Base-by-base conservation (phyloP, 2,113 vertebrate genomes). In the Ellobius talpinus region DNA sequence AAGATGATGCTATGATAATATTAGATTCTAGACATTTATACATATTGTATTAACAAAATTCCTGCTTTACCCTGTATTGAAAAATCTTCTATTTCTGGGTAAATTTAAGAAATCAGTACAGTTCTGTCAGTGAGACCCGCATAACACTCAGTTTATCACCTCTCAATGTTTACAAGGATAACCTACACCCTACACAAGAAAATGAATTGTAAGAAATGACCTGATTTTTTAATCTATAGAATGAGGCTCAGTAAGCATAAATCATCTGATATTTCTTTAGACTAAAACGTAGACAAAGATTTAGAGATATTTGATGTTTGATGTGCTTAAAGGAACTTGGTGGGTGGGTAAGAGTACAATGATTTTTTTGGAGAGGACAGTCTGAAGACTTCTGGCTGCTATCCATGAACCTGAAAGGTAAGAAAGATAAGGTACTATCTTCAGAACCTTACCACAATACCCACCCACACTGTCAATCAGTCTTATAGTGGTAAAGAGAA, bases 231-330 rank as follows among this genome's bases (percentile, higher is more conserved):
- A 82, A 72, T 31, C 2, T 21, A 58, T 11, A 84, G n/a, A 73
- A 96, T 73, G 39, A 78, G 39, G 68, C 86, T 87, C 33, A 87
- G 89, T 86, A 94, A 77, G 39, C 50, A 95, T 77, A 70, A 89
- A 84, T 61, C 33, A 91, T 24, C 45, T 79, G 68, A 61, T 87
- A 63, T 70, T 84, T 93, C 66, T 68, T 73, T 94, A 68, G 50
- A 86, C 1, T 50, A 65, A 70, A n/a, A 87, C 90, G 45, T 3
- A 94, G 36, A 47, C 52, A 81, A 77, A 4, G 24, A 63, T 77
- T 91, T 82, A 89, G 52, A 96, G 68, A 79, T 79, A n/a, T 93
- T 5, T 88, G 73, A 87, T 95, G 55, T 93, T 5, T 88, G 73
- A 87, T 95, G 55, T 63, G 50, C 45, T 93, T 63, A 89, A 84